These are phyloP conservation scores for Mactromeris polynyma DNA, from an alignment of 2,888 invertebrate species.

Conservation along the genomic window DNA sequence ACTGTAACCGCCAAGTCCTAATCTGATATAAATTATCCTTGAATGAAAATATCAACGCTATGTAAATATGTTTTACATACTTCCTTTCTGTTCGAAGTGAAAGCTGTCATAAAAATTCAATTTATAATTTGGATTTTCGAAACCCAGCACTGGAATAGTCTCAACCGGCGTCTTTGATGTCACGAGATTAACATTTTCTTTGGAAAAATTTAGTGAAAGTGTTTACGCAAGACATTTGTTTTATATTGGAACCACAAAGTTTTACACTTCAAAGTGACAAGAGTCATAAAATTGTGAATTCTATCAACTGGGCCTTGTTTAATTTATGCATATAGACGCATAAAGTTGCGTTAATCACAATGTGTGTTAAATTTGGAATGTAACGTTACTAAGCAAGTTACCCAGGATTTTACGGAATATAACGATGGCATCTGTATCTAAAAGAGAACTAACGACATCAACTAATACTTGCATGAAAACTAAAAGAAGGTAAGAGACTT, in stretches of 20 bases:
- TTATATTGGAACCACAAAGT: not conserved
- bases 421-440: not conserved
- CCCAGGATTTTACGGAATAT: not conserved
- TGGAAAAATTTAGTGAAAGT: not conserved
- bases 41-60: not conserved
- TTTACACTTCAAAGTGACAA: not conserved
- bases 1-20: not conserved
- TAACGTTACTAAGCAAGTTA: not conserved
- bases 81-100: not conserved
- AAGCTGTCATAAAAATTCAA: constrained; percentile 23
- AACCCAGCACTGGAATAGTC: not conserved
- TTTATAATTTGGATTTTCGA: not conserved
- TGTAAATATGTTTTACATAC: constrained; percentile 13
- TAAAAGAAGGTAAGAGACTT: not conserved
- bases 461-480: not conserved
- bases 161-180: constrained; percentile 3
- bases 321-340: not conserved
- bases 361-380: not conserved
- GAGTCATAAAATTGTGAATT: not conserved
- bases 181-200: not conserved
- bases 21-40: not conserved
- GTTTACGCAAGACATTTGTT: not conserved
- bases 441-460: not conserved
- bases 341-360: not conserved
- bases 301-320: not conserved